Base-by-base conservation (phyloP, 2,797 vertebrate genomes). In the Choloepus didactylus region DNA sequence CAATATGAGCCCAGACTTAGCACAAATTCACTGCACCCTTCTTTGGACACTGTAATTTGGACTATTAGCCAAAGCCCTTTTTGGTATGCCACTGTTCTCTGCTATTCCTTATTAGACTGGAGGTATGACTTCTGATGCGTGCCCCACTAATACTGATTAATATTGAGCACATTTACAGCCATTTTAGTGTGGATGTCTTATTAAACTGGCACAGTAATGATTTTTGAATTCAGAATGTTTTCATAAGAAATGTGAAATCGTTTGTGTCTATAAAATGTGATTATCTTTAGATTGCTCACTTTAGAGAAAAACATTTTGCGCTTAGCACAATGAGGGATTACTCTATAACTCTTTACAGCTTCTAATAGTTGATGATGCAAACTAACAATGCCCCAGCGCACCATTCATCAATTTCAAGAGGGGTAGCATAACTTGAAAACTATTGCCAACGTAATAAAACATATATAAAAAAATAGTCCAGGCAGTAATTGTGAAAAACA, bases 271-370 rank as follows among this genome's bases (percentile, higher is more conserved):
- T 95, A 96, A 94, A 97, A 95, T 69, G 15, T 91, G 70, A 92
- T 96, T 97, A 90, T 89, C 79, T 95, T 97, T 96, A 87, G 66
- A 96, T 96, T 96, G n/a, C 23, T 96, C 41, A 41, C 91, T 97
- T 96, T 96, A 69, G 92, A 96, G 97, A 94, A 94, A n/a, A 92
- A 31, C 9, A 73, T 29, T 97, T 91, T 67, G 56, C 49, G 23
- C 85, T 96, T 89, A 93, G 90, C 89, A 75, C 72, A 94, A 70
- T 84, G 56, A 93, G 84, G 60, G 88, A 97, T 93, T 93, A 88
- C 23, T 15, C 38, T 79, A 46, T 89, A 93, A 92, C 86, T 97
- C 91, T 89, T 96, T 66, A 79, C 29, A 85, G 54, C 96, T 97
- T 97, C 76, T 96, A 95, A 87, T 92, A 67, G 91, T 81, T 94